These are phyloP conservation scores for Caiman crocodilus DNA, from an alignment of 2,797 vertebrate species.

Conservation along the genomic window DNA sequence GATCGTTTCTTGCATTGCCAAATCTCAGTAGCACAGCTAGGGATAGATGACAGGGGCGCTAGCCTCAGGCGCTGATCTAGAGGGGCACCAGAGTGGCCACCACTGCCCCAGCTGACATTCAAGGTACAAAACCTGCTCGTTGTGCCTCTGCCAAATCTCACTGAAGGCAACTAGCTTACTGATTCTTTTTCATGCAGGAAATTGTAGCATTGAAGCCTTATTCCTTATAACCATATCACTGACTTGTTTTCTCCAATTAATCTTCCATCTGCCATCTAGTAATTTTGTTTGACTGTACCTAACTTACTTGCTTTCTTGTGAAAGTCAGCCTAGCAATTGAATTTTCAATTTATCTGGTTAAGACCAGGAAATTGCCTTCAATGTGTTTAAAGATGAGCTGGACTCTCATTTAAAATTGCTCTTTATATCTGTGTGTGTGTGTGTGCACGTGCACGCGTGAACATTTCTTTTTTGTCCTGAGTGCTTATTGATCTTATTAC, in stretches of 20 bases:
- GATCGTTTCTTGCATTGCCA: not conserved
- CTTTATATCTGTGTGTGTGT: constrained; percentile 56
- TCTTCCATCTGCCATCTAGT: constrained; percentile 10
- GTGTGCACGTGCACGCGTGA: not conserved
- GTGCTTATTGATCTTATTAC: constrained; percentile 71
- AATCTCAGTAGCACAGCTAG: no score
- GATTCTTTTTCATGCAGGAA: constrained; percentile 6
- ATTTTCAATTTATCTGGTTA: constrained; percentile 45
- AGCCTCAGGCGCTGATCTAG: no score
- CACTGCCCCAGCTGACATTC: no score
- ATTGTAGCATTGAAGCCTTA: not conserved
- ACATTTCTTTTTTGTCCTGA: constrained; percentile 43
- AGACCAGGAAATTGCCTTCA: constrained; percentile 45
- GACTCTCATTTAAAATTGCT: constrained; percentile 23
- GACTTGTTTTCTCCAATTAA: not conserved
- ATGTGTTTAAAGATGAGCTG: constrained; percentile 48
- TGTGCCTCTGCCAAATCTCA: no score
- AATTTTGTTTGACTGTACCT: not conserved
- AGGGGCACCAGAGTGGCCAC: no score
- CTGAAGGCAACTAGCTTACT: not conserved
- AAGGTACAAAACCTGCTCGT: no score
- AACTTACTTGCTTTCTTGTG: not conserved
- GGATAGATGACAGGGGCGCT: no score
- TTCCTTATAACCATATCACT: not conserved
- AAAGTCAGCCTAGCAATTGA: not conserved